These are phyloP conservation scores for Megalops atlanticus DNA, from an alignment of 2,113 vertebrate genomes.

Conservation along the genomic window DNA sequence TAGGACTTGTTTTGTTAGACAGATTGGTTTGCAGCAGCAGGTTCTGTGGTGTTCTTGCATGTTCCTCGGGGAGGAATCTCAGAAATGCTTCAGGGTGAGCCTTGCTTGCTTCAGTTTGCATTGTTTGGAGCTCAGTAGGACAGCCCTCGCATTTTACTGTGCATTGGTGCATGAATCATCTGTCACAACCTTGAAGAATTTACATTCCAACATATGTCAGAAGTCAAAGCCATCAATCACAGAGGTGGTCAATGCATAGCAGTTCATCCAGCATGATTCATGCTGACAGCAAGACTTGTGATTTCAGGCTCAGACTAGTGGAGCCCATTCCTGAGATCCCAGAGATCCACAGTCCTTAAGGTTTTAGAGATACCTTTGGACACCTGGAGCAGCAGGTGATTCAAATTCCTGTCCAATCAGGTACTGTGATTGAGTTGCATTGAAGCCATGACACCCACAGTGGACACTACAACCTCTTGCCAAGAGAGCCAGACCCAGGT, in stretches of 20 bases:
- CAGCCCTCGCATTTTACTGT: too few species aligned
- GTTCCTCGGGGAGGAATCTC: not conserved
- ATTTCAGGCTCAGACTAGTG: not conserved
- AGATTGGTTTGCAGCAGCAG: not conserved
- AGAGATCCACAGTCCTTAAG: too few species aligned
- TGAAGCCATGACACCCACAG: not conserved
- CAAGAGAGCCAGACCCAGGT: too few species aligned
- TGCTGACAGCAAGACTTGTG: not conserved
- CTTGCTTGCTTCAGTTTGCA: not conserved
- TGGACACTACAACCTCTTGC: not conserved
- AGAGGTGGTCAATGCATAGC: not conserved
- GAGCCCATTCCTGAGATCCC: not conserved
- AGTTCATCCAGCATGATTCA: not conserved
- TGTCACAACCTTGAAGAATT: not conserved
- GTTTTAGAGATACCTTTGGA: too few species aligned
- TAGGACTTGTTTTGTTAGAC: not conserved
- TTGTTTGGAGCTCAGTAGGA: too few species aligned
- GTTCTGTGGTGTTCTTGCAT: not conserved
- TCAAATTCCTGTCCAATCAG: not conserved
- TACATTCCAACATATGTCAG: not conserved
- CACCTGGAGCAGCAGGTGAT: not conserved
- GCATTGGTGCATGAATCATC: too few species aligned
- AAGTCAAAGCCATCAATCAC: not conserved
- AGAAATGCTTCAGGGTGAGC: not conserved
- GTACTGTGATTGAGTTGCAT: not conserved